Conservation (phyloP, 2,888 invertebrate species). For the Scaptomyza tumidula region DNA sequence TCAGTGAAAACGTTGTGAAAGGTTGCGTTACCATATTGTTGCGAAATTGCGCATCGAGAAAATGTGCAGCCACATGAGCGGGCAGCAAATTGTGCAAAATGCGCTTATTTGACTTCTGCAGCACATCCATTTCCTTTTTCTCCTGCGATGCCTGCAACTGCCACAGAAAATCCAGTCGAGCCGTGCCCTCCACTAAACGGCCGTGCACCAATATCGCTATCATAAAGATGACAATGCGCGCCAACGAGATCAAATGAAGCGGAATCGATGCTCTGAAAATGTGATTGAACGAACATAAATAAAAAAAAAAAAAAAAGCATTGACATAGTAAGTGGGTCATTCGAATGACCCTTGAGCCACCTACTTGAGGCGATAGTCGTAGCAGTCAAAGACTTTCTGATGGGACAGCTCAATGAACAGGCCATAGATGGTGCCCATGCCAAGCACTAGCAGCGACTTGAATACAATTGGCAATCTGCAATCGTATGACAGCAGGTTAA, state of each 20-base stretch:
- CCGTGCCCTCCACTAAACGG: constrained; percentile 94
- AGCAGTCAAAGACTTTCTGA: constrained; percentile 91
- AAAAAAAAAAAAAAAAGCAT: constrained; percentile 7
- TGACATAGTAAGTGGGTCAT: constrained; percentile 11
- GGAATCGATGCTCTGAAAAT: constrained; percentile 88
- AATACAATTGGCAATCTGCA: constrained; percentile 90
- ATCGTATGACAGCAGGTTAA: not conserved
- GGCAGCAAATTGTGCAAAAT: constrained; percentile 95
- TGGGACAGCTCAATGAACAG: constrained; percentile 93
- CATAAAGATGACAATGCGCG: constrained; percentile 93
- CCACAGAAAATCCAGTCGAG: constrained; percentile 92
- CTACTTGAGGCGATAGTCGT: constrained; percentile 91
- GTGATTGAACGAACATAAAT: constrained; percentile 8
- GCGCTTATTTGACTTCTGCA: constrained; percentile 94
- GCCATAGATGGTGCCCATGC: constrained; percentile 92
- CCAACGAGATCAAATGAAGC: constrained; percentile 90
- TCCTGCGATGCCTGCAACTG: constrained; percentile 95
- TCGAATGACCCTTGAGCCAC: constrained; percentile 73
- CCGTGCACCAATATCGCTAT: constrained; percentile 93
- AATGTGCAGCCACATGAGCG: constrained; percentile 96
- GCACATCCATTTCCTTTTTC: constrained; percentile 96
- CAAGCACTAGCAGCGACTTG: constrained; percentile 90
- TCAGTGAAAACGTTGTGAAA: not conserved
- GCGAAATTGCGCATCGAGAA: constrained; percentile 94
- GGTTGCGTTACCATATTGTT: constrained; percentile 91